A percentile compares a stretch with the other conserved stretches of the same genome.
phyloP scores from a whole-genome alignment of 2,888 invertebrate genomes.

The Alloplasta piceator region DNA sequence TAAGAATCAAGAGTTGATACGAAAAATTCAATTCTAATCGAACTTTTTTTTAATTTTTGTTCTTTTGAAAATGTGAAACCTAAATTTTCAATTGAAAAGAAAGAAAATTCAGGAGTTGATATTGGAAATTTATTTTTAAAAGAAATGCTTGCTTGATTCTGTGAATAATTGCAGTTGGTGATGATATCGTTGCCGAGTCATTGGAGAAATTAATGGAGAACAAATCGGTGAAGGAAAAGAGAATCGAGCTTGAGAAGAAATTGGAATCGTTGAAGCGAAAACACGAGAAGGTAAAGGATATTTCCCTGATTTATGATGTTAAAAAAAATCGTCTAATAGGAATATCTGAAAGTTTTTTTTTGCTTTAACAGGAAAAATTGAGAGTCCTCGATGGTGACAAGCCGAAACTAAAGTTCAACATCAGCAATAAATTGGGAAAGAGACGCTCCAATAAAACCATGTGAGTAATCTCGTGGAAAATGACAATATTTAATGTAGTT shows the following conservation, averaged over 20 bases:
- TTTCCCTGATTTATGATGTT: not conserved
- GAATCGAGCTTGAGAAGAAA: conserved; percentile 93
- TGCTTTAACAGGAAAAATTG: conserved; percentile 84
- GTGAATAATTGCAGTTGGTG: conserved; percentile 70
- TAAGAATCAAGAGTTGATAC: no score
- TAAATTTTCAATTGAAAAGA: no score
- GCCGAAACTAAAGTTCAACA: conserved; percentile 89
- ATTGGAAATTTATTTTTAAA: not conserved
- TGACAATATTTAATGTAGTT: not conserved
- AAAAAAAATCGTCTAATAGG: not conserved
- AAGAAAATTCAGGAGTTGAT: no score
- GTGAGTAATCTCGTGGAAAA: conserved; percentile 84
- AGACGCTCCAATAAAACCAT: conserved; percentile 91
- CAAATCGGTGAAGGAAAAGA: conserved; percentile 93
- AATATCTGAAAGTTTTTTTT: not conserved
- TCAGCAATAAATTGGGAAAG: conserved; percentile 90
- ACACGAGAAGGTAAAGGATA: conserved; percentile 87
- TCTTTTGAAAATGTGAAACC: no score
- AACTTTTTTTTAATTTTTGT: no score
- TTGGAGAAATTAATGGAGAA: conserved; percentile 91
- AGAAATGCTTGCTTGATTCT: not conserved
- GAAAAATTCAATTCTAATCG: no score
- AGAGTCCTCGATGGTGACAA: conserved; percentile 87
- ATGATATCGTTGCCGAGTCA: conserved; percentile 89
- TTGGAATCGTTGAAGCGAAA: conserved; percentile 92